These are phyloP conservation scores for Podarcis raffonei DNA, from an alignment of 2,113 vertebrate genomes.

Conservation along the genomic window DNA sequence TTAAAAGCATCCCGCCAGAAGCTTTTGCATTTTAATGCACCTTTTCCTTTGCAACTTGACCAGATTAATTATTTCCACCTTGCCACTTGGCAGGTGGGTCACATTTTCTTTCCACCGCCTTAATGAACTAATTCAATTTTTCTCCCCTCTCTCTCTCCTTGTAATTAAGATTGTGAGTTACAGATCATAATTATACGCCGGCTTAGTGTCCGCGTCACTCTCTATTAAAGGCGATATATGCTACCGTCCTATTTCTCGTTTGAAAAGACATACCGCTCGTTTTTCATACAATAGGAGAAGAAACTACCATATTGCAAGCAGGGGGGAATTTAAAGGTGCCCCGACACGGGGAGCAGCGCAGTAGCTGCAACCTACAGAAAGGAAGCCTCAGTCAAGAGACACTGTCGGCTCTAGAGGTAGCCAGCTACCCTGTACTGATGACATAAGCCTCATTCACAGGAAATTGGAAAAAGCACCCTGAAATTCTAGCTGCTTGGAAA, in stretches of 20 bases:
- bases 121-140: slow-evolving; percentile 75
- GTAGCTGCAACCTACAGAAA: background rate
- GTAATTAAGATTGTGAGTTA: slow-evolving; percentile 75
- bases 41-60: slow-evolving; percentile 77
- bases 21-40: slow-evolving; percentile 75
- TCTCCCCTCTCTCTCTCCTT: background rate
- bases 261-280: slow-evolving; percentile 32
- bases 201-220: slow-evolving; percentile 52
- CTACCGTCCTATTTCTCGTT: slow-evolving; percentile 53
- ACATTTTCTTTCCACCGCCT: slow-evolving; percentile 73
- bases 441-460: background rate
- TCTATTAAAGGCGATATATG: slow-evolving; percentile 70
- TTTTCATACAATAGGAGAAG: background rate
- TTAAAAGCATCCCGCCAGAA: slow-evolving; percentile 57
- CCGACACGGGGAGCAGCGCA: no score
- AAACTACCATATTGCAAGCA: background rate
- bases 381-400: background rate
- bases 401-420: background rate
- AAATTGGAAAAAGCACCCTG: background rate
- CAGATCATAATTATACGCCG: slow-evolving; percentile 66
- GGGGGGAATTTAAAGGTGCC: background rate
- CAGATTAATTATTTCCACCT: slow-evolving; percentile 84
- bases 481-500: background rate
- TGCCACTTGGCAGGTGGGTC: slow-evolving; percentile 80
- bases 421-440: background rate